phyloP scores from a whole-genome alignment of 2,888 invertebrate genomes.

The Autographa gamma region DNA sequence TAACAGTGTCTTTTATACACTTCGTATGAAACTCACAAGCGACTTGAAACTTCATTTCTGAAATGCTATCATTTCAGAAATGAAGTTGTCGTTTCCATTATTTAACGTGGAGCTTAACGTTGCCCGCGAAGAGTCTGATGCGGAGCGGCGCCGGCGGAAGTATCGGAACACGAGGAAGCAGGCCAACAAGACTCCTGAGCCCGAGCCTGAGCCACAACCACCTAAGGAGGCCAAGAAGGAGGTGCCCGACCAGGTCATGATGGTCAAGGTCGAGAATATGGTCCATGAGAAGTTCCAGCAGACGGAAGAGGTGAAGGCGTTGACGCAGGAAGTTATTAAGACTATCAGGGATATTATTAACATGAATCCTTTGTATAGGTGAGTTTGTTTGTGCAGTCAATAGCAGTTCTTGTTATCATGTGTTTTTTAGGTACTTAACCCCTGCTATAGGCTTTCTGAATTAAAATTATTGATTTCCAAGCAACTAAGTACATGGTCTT shows the following conservation, averaged over 20 bases:
- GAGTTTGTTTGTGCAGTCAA: slow-evolving; percentile 33
- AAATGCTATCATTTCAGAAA: slow-evolving; percentile 87
- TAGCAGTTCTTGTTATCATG: background rate
- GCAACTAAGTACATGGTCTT: no score
- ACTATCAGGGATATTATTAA: slow-evolving; percentile 99
- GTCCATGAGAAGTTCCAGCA: slow-evolving; percentile 96
- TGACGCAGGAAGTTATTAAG: slow-evolving; percentile 98
- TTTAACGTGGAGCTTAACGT: slow-evolving; percentile 95
- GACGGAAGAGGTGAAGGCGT: slow-evolving; percentile 98
- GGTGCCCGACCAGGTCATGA: slow-evolving; percentile 89
- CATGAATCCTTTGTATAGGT: slow-evolving; percentile 97
- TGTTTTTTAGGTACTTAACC: no score
- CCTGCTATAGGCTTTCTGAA: no score
- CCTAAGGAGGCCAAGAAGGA: slow-evolving; percentile 68
- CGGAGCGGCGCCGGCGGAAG: slow-evolving; percentile 88
- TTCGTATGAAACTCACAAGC: background rate
- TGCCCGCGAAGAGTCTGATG: slow-evolving; percentile 93
- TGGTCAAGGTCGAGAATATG: slow-evolving; percentile 98
- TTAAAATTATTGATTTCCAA: no score
- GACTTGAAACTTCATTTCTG: slow-evolving; percentile 78
- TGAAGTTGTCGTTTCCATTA: slow-evolving; percentile 95
- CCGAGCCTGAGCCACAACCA: slow-evolving; percentile 52
- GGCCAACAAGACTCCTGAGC: slow-evolving; percentile 35
- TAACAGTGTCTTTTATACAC: slow-evolving; percentile 1
- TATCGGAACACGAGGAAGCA: slow-evolving; percentile 78